Conservation (phyloP, 2,888 invertebrate species). For the Allacma fusca region DNA sequence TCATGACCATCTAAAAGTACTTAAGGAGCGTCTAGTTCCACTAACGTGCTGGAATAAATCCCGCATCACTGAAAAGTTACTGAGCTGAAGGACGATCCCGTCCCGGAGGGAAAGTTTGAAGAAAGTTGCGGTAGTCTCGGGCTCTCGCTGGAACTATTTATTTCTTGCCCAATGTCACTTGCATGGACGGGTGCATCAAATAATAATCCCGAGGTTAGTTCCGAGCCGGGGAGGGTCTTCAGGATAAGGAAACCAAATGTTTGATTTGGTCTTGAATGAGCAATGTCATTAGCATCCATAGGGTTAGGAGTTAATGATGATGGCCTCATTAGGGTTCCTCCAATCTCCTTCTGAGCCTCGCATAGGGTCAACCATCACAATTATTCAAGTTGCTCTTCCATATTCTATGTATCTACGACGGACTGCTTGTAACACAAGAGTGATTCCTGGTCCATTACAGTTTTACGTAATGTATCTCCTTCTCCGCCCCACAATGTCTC, state of each 20-base stretch:
- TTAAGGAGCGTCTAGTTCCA: no score
- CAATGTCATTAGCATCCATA: background rate
- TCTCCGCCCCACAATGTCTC: no score
- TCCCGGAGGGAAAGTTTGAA: background rate
- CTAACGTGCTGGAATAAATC: background rate
- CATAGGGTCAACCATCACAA: no score
- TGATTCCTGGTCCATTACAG: no score
- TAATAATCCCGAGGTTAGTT: no score
- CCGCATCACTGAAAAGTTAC: background rate
- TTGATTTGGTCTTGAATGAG: background rate
- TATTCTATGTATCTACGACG: no score
- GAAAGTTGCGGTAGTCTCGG: constrained; percentile 4
- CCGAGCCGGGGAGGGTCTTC: background rate
- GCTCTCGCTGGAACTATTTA: background rate
- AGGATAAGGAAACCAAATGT: constrained; percentile 8
- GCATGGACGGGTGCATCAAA: no score
- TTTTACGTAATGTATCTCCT: no score
- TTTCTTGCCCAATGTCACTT: background rate
- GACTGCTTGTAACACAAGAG: no score
- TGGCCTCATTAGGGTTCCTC: background rate
- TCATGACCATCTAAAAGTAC: no score
- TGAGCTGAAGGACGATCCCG: background rate
- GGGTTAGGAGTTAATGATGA: constrained; percentile 7
- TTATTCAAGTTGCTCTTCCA: no score
- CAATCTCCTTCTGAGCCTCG: background rate